Evolutionary conservation across 2,797 vertebrate genomes (phyloP).

Genomic region (Brachyrhaphis roseni): DNA sequence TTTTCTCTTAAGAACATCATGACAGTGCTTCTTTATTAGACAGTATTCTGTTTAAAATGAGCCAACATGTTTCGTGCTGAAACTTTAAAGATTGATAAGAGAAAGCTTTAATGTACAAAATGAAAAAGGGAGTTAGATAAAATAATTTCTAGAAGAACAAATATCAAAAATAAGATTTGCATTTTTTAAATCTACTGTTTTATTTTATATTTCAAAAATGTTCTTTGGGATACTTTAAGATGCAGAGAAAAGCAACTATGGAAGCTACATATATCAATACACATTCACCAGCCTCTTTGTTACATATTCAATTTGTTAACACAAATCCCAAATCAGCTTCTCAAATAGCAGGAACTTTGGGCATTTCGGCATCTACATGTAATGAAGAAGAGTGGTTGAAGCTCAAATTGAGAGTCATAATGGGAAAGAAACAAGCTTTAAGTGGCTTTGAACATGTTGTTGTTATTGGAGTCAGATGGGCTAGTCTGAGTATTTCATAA

Average conservation of each 20-base stretch:
- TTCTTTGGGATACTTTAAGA: neutral
- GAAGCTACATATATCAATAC: neutral
- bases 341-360: neutral
- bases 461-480: neutral
- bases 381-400: neutral
- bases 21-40: neutral
- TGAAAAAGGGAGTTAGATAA: neutral
- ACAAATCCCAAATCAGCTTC: neutral
- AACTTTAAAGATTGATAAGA: neutral
- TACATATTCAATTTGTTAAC: neutral
- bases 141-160: neutral
- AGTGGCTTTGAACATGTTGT: neutral
- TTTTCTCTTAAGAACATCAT: neutral
- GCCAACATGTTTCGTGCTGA: neutral
- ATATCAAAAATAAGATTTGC: neutral
- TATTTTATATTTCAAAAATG: neutral
- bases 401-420: neutral
- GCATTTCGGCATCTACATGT: neutral
- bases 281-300: neutral
- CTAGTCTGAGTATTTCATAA: neutral
- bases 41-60: neutral
- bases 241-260: neutral
- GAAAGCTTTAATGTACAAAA: neutral
- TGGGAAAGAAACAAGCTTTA: neutral
- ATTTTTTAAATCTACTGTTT: neutral